Conservation (phyloP, 2,888 invertebrate genomes). For the Aquatica leii region DNA sequence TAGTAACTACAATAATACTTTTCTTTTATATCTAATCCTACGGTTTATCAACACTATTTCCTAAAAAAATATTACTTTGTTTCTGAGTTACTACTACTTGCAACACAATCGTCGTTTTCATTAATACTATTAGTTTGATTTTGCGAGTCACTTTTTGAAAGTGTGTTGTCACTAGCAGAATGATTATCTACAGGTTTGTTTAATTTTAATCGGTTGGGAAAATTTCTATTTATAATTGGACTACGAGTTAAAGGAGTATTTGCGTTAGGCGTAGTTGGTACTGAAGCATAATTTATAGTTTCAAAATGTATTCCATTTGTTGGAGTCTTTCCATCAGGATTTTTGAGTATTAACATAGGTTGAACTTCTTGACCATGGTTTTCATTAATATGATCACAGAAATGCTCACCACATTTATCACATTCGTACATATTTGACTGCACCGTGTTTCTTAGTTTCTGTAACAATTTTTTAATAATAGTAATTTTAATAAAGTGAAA, state of each 20-base stretch:
- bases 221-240: slow-evolving; percentile 14
- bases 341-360: slow-evolving; percentile 33
- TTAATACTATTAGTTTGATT: background rate
- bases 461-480: slow-evolving; percentile 45
- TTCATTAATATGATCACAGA: slow-evolving; percentile 72
- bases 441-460: slow-evolving; percentile 81
- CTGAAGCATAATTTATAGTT: slow-evolving; percentile 12
- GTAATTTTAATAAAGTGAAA: background rate
- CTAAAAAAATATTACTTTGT: slow-evolving; percentile 10
- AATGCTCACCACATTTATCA: slow-evolving; percentile 75
- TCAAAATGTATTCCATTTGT: slow-evolving; percentile 23
- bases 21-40: background rate
- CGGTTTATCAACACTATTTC: background rate
- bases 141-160: slow-evolving; percentile 5
- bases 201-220: slow-evolving; percentile 4
- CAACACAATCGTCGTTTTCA: slow-evolving; percentile 11
- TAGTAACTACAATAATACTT: background rate
- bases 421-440: slow-evolving; percentile 81
- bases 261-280: slow-evolving; percentile 10
- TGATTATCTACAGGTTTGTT: slow-evolving; percentile 15
- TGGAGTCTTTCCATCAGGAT: slow-evolving; percentile 13
- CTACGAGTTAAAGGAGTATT: slow-evolving; percentile 22
- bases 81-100: slow-evolving; percentile 18
- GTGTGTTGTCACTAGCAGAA: slow-evolving; percentile 8
- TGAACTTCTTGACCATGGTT: slow-evolving; percentile 49